These are phyloP conservation scores for Ips nitidus DNA, from an alignment of 1,140 invertebrate species.

Conservation along the genomic window DNA sequence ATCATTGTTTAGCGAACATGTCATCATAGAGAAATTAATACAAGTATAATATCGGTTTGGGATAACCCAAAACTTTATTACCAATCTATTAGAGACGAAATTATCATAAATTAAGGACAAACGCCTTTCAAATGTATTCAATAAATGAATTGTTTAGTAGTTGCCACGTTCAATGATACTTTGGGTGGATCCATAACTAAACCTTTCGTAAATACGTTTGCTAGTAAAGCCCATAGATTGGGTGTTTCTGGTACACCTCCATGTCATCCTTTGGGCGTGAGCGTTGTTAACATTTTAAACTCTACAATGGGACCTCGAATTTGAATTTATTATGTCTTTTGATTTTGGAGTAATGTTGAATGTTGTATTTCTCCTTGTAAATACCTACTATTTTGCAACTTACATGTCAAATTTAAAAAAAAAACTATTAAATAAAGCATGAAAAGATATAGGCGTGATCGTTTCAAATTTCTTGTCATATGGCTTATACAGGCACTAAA, in stretches of 20 bases:
- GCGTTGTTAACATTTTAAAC: too few species aligned
- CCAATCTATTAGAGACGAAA: not conserved
- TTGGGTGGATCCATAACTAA: slow-evolving; percentile 6
- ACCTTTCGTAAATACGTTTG: slow-evolving; percentile 12
- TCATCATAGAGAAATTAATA: not conserved
- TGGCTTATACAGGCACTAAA: slow-evolving; percentile 5
- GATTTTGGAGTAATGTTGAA: too few species aligned
- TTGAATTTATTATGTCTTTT: too few species aligned
- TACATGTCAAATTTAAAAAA: too few species aligned
- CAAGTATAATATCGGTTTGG: not conserved
- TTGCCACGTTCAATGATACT: slow-evolving; percentile 2
- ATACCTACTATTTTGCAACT: too few species aligned
- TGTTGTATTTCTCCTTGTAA: too few species aligned
- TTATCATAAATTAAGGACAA: slow-evolving; percentile 8
- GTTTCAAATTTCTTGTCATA: slow-evolving; percentile 1
- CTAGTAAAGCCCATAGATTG: slow-evolving; percentile 8
- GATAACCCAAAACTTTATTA: not conserved
- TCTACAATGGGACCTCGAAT: too few species aligned
- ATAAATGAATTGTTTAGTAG: slow-evolving; percentile 7
- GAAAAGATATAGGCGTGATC: slow-evolving; percentile 4
- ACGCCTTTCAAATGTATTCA: not conserved
- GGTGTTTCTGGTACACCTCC: slow-evolving; percentile 28
- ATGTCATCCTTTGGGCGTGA: slow-evolving; percentile 38
- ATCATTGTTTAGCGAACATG: not conserved
- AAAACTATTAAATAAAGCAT: too few species aligned